Base-by-base conservation (phyloP, 2,113 vertebrate species). In the Sebastes schlegelii region DNA sequence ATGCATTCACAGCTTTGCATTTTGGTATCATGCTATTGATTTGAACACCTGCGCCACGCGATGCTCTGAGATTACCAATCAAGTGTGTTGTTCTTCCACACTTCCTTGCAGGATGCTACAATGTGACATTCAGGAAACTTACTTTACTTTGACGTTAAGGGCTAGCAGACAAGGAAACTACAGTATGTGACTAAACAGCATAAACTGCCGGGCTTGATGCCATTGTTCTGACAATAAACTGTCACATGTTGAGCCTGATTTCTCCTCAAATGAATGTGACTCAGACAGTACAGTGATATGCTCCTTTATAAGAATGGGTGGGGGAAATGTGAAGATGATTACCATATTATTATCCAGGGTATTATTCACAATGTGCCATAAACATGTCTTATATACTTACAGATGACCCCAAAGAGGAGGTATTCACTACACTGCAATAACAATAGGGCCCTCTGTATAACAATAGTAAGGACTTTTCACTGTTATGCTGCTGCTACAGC, bases 361-460 rank as follows among this genome's bases (percentile, higher is more conserved):
- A 90, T 88, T 91, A 79, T 86, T 89, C 89, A 89, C 92, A 72
- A 86, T 88, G 90, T 93, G 92, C 92, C 93, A 92, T 91, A 67
- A 88, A 71, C 65, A 68, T 62, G 63, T 82, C 62, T 77, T 86
- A 77, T 51, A 65, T 83, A 61, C 80, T 75, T 74, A 76, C 71
- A 78, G 49, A 67, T 64, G 17, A 87, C 84, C 79, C 82, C 81
- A 89, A 82, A 89, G 74, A 87, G 61, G 62, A 89, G 73, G 34
- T 76, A 63, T 76, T 74, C 7, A 64, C 54, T 51, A 62, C n/a
- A 84, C 66, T 77, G 73, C 83, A 3, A 34, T 86, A 57, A 73
- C 52, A 19, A 84, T 54, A 73, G 57, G 65, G 51, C 16, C 73
- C 19, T 81, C 57, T 80, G 74, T 62, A 76, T 80, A 77, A 70